These are phyloP conservation scores for Apostichopus californicus DNA, from an alignment of 35 echinoderm and acorn worm species.

Conservation along the genomic window DNA sequence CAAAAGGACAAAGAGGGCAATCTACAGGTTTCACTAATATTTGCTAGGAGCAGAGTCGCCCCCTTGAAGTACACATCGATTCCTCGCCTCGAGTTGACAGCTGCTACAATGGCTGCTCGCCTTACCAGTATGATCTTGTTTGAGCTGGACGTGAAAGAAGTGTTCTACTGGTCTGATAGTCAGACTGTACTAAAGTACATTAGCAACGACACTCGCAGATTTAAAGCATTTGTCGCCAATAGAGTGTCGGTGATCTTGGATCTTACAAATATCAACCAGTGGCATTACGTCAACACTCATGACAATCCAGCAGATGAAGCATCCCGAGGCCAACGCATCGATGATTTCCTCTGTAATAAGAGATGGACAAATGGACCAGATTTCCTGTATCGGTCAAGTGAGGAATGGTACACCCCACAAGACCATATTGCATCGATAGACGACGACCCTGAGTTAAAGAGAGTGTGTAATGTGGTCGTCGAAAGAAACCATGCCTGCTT, in stretches of 20 bases:
- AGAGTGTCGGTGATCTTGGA: constrained; percentile 51
- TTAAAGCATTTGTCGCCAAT: constrained; percentile 68
- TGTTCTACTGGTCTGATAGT: constrained; percentile 64
- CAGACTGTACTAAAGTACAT: constrained; percentile 57
- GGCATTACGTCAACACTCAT: constrained; percentile 48
- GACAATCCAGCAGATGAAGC: constrained; percentile 59
- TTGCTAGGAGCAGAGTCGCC: constrained; percentile 50
- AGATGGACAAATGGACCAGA: constrained; percentile 37
- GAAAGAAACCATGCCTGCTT: no score
- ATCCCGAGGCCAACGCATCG: constrained; percentile 35
- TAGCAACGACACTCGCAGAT: constrained; percentile 38
- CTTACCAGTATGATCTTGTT: constrained; percentile 44
- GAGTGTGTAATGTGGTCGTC: no score
- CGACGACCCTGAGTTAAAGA: constrained; percentile 25
- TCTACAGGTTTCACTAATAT: constrained; percentile 29
- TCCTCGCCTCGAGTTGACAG: constrained; percentile 65
- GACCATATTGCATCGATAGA: not conserved
- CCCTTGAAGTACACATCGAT: constrained; percentile 72
- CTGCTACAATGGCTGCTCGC: constrained; percentile 58
- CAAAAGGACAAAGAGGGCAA: constrained; percentile 25
- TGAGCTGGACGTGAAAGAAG: constrained; percentile 30
- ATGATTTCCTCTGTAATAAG: not conserved
- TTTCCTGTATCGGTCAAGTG: not conserved
- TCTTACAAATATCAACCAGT: constrained; percentile 16
- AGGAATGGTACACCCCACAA: not conserved